These are phyloP conservation scores for Agrotis segetum DNA, from an alignment of 2,888 invertebrate species.

Conservation along the genomic window DNA sequence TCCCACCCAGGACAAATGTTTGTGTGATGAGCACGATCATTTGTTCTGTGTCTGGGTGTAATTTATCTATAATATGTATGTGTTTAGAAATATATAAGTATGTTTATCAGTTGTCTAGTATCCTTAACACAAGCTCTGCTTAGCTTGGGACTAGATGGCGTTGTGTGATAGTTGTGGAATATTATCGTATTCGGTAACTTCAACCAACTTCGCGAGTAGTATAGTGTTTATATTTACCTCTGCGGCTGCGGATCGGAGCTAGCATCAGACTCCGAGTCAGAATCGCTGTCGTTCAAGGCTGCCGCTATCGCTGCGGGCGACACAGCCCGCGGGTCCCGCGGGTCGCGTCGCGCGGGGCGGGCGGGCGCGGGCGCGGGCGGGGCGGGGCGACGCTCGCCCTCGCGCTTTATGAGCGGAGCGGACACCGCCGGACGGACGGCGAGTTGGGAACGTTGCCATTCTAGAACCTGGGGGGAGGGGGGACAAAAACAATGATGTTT, in stretches of 20 bases:
- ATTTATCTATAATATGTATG: no score
- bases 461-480: slow-evolving; percentile 80
- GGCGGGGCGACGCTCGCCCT: slow-evolving; percentile 75
- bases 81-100: no score
- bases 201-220: no score
- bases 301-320: slow-evolving; percentile 84
- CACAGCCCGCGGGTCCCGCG: slow-evolving; percentile 73
- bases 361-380: slow-evolving; percentile 73
- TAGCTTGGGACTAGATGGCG: no score
- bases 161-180: no score
- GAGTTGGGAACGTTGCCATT: slow-evolving; percentile 90
- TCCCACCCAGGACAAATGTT: no score
- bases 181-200: no score
- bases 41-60: no score
- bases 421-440: slow-evolving; percentile 72
- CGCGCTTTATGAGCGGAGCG: slow-evolving; percentile 79
- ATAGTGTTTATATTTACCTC: slow-evolving; percentile 70
- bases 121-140: no score
- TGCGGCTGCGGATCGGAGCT: slow-evolving; percentile 76
- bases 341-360: slow-evolving; percentile 76
- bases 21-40: no score
- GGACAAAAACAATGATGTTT: no score
- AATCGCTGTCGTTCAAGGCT: slow-evolving; percentile 77
- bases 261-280: slow-evolving; percentile 76
- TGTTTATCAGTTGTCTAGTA: no score